A percentile compares a stretch with the other conserved stretches of the same genome.
Conservation (phyloP, 2,888 invertebrate genomes). For the Blastobasis adustella region DNA sequence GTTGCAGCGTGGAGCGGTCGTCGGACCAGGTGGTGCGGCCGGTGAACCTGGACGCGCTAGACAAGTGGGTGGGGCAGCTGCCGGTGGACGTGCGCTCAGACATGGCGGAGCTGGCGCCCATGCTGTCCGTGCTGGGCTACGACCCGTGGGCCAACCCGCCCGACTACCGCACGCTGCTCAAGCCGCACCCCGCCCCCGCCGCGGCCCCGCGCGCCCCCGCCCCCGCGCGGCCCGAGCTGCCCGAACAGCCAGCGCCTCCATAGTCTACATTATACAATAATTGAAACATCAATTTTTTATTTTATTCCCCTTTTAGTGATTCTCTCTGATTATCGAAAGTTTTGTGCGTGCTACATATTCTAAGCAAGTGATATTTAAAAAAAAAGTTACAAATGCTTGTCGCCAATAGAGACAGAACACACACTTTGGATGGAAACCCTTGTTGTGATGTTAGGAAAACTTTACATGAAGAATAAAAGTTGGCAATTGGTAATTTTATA, state of each 20-base stretch:
- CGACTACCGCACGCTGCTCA: slow-evolving; percentile 81
- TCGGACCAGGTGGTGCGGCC: slow-evolving; percentile 99
- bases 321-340: too few species aligned
- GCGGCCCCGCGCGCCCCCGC: slow-evolving; percentile 17
- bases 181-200: slow-evolving; percentile 16
- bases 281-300: too few species aligned
- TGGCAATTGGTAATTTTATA: too few species aligned
- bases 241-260: slow-evolving; percentile 36
- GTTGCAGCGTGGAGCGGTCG: slow-evolving; percentile 92
- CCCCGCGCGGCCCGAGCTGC: slow-evolving; percentile 9
- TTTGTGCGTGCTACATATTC: too few species aligned
- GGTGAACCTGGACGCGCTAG: slow-evolving; percentile 95
- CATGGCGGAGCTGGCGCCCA: slow-evolving; percentile 95
- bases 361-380: too few species aligned
- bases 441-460: too few species aligned
- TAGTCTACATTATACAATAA: not conserved
- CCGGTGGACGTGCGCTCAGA: slow-evolving; percentile 93
- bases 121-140: slow-evolving; percentile 94
- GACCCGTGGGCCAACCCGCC: slow-evolving; percentile 98
- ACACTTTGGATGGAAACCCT: too few species aligned
- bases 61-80: slow-evolving; percentile 93
- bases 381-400: too few species aligned
- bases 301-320: too few species aligned
- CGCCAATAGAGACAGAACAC: too few species aligned
- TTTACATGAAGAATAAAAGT: too few species aligned